Conservation (phyloP, 2,888 invertebrate genomes). For the Fabriciana adippe region DNA sequence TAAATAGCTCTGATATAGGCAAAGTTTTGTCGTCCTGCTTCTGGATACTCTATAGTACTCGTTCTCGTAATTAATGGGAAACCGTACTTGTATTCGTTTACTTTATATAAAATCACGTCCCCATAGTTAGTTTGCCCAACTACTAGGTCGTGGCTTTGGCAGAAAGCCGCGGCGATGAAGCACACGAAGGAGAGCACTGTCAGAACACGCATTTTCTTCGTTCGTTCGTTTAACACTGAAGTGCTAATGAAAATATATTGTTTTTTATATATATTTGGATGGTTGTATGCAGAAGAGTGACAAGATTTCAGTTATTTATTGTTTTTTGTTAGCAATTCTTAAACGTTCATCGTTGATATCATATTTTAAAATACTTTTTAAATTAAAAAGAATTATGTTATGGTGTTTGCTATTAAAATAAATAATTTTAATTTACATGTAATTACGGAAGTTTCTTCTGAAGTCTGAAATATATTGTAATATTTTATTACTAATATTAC, state of each 20-base stretch:
- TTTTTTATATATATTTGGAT: conserved; percentile 67
- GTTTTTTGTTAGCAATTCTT: not conserved
- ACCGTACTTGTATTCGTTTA: conserved; percentile 66
- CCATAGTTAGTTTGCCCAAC: conserved; percentile 64
- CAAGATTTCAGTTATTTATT: conserved; percentile 32
- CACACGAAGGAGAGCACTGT: conserved; percentile 52
- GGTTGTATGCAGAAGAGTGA: conserved; percentile 51
- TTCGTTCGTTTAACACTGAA: conserved; percentile 66
- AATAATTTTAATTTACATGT: too few relatives aligned
- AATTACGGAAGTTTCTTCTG: too few relatives aligned
- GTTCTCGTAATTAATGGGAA: conserved; percentile 65
- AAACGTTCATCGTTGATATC: too few relatives aligned
- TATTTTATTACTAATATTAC: too few relatives aligned
- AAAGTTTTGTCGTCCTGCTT: conserved; percentile 62
- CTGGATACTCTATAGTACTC: conserved; percentile 63
- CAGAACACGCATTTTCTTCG: conserved; percentile 62
- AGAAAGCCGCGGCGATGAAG: conserved; percentile 49
- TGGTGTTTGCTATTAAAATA: too few relatives aligned
- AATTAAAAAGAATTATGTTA: too few relatives aligned
- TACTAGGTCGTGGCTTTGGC: conserved; percentile 67
- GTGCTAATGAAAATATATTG: conserved; percentile 54
- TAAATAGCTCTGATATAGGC: conserved; percentile 65
- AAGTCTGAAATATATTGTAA: too few relatives aligned
- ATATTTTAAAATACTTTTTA: too few relatives aligned
- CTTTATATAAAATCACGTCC: conserved; percentile 63